A percentile compares a stretch with the other conserved stretches of the same genome.
These are phyloP conservation scores for Papilio helenus DNA, from an alignment of 1,140 invertebrate species.

Conservation along the genomic window DNA sequence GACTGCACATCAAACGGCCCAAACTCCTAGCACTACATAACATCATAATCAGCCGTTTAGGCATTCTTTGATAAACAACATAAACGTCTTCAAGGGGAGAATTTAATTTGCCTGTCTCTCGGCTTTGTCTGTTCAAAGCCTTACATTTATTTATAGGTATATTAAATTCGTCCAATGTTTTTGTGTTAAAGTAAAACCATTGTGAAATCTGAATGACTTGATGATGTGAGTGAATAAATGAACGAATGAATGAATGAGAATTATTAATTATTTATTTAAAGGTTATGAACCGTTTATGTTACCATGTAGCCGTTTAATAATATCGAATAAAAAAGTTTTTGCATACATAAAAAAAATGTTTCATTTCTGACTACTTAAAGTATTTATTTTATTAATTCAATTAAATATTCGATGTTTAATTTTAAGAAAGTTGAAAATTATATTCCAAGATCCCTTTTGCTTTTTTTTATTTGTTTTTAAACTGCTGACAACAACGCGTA, in stretches of 20 bases:
- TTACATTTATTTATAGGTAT: constrained; percentile 15
- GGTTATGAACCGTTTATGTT: too few species aligned
- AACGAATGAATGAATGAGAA: too few species aligned
- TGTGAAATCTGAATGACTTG: background rate
- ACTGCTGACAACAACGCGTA: constrained; percentile 25
- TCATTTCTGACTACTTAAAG: too few species aligned
- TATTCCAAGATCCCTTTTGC: background rate
- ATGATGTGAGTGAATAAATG: background rate
- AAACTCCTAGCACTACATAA: constrained; percentile 44
- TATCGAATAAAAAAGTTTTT: background rate
- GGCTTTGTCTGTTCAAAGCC: constrained; percentile 38
- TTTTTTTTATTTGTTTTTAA: constrained; percentile 40
- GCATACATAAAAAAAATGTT: too few species aligned
- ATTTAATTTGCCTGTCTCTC: constrained; percentile 68
- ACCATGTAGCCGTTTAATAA: too few species aligned
- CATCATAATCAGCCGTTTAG: constrained; percentile 66
- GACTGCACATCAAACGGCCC: constrained; percentile 61
- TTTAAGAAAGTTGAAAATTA: constrained; percentile 7
- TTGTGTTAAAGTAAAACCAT: background rate
- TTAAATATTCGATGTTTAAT: background rate
- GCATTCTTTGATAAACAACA: constrained; percentile 69
- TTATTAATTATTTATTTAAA: too few species aligned
- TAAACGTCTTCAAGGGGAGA: constrained; percentile 58
- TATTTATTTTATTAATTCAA: background rate
- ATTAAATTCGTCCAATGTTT: background rate